Base-by-base conservation (phyloP, 2,888 invertebrate species). In the Cataglyphis albicans region DNA sequence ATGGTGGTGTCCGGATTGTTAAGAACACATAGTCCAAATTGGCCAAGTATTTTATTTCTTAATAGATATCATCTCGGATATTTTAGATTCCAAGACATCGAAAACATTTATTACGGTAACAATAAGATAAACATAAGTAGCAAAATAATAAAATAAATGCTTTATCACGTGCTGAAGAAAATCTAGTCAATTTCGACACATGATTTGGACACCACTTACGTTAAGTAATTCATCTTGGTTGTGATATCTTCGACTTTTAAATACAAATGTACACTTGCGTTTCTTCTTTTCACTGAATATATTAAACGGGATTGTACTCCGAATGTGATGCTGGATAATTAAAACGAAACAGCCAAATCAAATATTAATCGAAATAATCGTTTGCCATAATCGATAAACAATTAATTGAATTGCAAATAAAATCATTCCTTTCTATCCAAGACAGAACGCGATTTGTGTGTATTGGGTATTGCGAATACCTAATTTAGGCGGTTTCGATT, bases 381-480 rank as follows among this genome's bases (percentile, higher is more conserved):
- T 70, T 18, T n/a, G 48, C 18, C 48, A 21, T 55, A 52, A 29
- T 78, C 29, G 29, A 48, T 55, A 70, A 72, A 57, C 12, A 64
- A 15, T 63, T 48, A 21, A 76, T 72, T 29, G 55, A 78, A 78
- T 70, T 72, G 72, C 41, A 57, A 78, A 67, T 75, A 10, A 41
- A 32, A 70, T 57, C n/a, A 18, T 35, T 3, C n/a, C 9, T n/a
- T 57, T 78, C 55, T 70, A 29, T 76, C 15, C 29, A 76, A 70
- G 55, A 70, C 57, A 29, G 41, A 78, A 76, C 15, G 35, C 29
- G 38, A 72, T 57, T 41, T 57, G 29, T 32, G 32, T 32, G 32
- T 32, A 32, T 76, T 67, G 21, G 21, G 32, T 72, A 70, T 57
- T 41, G 55, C 41, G 41, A 57, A 41, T 72, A 38, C 5, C 44